These are phyloP conservation scores for Catostomus latipinnis DNA, from an alignment of 2,797 vertebrate genomes.

Conservation along the genomic window DNA sequence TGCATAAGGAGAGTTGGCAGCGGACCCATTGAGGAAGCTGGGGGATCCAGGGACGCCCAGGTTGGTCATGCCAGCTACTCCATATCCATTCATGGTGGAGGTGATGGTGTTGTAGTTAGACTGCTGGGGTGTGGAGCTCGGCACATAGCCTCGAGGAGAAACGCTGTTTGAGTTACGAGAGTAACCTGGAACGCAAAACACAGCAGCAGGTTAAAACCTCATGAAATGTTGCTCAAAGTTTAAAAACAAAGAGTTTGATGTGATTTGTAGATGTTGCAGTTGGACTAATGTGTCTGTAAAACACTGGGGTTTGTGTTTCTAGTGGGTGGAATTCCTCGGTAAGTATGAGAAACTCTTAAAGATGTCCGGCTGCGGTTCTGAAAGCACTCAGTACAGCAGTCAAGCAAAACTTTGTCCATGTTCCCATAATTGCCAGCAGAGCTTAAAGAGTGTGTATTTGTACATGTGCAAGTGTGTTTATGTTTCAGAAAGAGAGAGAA, in stretches of 20 bases:
- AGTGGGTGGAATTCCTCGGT: slow-evolving; percentile 13
- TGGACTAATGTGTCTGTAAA: slow-evolving; percentile 24
- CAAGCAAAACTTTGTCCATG: slow-evolving; percentile 9
- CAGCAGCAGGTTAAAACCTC: not conserved
- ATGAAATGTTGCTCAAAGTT: too few relatives aligned
- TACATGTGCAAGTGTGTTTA: slow-evolving; percentile 5
- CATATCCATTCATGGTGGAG: slow-evolving; percentile 89
- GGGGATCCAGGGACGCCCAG: slow-evolving; percentile 92
- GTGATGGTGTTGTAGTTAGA: slow-evolving; percentile 88
- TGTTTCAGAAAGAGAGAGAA: not conserved
- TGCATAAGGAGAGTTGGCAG: slow-evolving; percentile 93
- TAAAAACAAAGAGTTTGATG: slow-evolving; percentile 10
- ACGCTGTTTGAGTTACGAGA: slow-evolving; percentile 89
- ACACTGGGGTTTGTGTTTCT: slow-evolving; percentile 32
- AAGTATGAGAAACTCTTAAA: slow-evolving; percentile 11
- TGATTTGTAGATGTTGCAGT: slow-evolving; percentile 36
- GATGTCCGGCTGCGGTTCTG: slow-evolving; percentile 15
- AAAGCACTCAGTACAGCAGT: slow-evolving; percentile 13
- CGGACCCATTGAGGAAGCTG: slow-evolving; percentile 93
- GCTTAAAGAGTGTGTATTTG: slow-evolving; percentile 19
- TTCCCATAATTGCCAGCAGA: slow-evolving; percentile 11
- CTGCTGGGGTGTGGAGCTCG: slow-evolving; percentile 92
- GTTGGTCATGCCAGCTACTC: slow-evolving; percentile 82
- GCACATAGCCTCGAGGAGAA: slow-evolving; percentile 86
- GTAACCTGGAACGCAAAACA: slow-evolving; percentile 79